Conservation (phyloP, 2,797 vertebrate genomes). For the Enteromius paludinosus region DNA sequence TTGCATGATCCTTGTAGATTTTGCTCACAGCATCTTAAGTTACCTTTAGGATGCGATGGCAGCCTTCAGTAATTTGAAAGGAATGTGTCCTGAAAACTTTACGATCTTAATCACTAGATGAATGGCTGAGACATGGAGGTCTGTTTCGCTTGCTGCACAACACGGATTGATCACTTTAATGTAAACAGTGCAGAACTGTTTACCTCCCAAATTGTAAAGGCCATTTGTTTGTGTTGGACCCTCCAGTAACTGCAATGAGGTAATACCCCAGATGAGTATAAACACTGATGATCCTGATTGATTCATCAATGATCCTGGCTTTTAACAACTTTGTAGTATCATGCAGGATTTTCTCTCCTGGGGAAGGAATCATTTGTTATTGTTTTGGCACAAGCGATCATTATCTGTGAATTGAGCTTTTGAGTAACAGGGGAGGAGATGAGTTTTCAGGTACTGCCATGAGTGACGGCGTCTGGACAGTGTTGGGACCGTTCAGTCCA, state of each 20-base stretch:
- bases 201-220: conserved; percentile 74
- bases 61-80: conserved; percentile 44
- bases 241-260: conserved; percentile 70
- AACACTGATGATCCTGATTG: conserved; percentile 75
- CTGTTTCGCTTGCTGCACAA: conserved; percentile 59
- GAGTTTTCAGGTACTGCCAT: conserved; percentile 23
- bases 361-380: conserved; percentile 46
- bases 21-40: conserved; percentile 31
- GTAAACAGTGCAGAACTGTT: conserved; percentile 73
- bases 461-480: conserved; percentile 32
- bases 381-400: conserved; percentile 31
- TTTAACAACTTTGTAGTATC: conserved; percentile 71
- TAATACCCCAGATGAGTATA: conserved; percentile 74
- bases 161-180: conserved; percentile 68
- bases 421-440: conserved; percentile 34
- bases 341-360: neutral
- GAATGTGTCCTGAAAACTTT: conserved; percentile 49
- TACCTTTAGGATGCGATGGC: conserved; percentile 28
- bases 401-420: conserved; percentile 49
- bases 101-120: conserved; percentile 40
- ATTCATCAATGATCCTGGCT: conserved; percentile 74
- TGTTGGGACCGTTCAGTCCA: conserved; percentile 52
- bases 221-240: conserved; percentile 69
- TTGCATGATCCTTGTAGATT: neutral
- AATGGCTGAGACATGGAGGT: conserved; percentile 43